Evolutionary conservation across 2,888 invertebrate genomes (phyloP).

Genomic region (Tachina grossa): DNA sequence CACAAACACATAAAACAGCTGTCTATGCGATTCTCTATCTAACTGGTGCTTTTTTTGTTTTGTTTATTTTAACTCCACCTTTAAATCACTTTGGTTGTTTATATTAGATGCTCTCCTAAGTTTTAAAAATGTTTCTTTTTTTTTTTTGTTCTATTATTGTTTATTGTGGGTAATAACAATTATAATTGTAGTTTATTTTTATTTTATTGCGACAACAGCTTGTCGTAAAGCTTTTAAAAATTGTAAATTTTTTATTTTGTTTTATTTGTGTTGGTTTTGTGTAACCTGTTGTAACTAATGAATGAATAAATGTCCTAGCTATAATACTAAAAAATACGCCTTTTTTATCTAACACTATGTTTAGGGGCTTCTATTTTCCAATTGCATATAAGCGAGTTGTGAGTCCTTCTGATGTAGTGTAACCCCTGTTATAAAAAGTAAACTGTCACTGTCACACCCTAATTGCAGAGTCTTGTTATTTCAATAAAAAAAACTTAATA

Average conservation of each 20-base stretch:
- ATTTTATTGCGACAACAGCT: constrained; percentile 60
- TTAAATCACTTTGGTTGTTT: constrained; percentile 8
- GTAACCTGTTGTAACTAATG: constrained; percentile 48
- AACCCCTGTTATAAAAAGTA: constrained; percentile 1
- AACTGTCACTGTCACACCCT: constrained; percentile 62
- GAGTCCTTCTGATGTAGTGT: neutral
- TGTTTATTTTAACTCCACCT: constrained; percentile 26
- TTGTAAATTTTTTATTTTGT: constrained; percentile 41
- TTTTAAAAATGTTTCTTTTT: constrained; percentile 37
- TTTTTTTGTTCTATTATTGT: constrained; percentile 11
- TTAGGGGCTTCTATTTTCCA: neutral
- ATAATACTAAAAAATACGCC: constrained; percentile 3
- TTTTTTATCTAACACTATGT: neutral
- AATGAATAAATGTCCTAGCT: constrained; percentile 1
- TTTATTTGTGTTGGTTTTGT: constrained; percentile 2
- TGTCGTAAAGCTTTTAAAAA: constrained; percentile 62
- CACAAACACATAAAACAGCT: constrained; percentile 3
- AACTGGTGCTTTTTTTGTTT: neutral
- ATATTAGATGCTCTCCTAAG: constrained; percentile 12
- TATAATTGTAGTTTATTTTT: constrained; percentile 59
- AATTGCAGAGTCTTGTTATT: constrained; percentile 49
- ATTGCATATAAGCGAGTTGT: neutral
- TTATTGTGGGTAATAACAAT: constrained; percentile 58
- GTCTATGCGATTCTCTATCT: constrained; percentile 8
- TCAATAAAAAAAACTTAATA: constrained; percentile 46